These are phyloP conservation scores for Arctocebus calabarensis DNA, from an alignment of 2,797 vertebrate species.

Conservation along the genomic window DNA sequence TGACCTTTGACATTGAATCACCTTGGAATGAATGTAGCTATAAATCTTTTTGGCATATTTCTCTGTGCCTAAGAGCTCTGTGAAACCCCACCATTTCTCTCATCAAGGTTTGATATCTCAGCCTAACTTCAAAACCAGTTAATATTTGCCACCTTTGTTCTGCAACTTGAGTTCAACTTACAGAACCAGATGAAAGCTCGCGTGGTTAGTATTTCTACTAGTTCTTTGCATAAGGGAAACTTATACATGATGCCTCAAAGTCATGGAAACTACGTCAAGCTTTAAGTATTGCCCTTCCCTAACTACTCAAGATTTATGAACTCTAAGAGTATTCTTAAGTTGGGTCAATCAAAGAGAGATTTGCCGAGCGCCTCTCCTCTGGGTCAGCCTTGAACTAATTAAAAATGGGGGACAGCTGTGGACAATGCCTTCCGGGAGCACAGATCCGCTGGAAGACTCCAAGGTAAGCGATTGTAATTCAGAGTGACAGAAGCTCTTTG, in stretches of 20 bases:
- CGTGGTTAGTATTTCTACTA: not conserved
- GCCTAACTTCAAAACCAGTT: slow-evolving; percentile 18
- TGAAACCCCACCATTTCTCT: not conserved
- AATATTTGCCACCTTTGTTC: not conserved
- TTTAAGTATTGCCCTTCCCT: not conserved
- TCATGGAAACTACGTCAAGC: not conserved
- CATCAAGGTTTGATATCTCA: not conserved
- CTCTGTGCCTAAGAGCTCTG: slow-evolving; percentile 23
- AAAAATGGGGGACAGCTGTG: not conserved
- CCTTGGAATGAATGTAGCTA: slow-evolving; percentile 64
- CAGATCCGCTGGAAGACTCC: not conserved
- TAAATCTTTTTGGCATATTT: slow-evolving; percentile 48
- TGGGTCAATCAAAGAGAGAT: not conserved
- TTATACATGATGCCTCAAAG: not conserved
- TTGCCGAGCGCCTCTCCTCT: not conserved
- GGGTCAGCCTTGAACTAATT: not conserved
- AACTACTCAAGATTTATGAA: not conserved
- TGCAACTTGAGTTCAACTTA: not conserved
- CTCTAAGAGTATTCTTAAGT: not conserved
- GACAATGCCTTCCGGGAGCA: not conserved
- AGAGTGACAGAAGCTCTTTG: not conserved
- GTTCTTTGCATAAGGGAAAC: not conserved
- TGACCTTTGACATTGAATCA: slow-evolving; percentile 44
- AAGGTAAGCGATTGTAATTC: not conserved
- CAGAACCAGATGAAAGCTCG: not conserved